A percentile compares a stretch with the other conserved stretches of the same genome.
phyloP scores from a whole-genome alignment of 2,888 invertebrate genomes.

The Oxystoma pomonae region DNA sequence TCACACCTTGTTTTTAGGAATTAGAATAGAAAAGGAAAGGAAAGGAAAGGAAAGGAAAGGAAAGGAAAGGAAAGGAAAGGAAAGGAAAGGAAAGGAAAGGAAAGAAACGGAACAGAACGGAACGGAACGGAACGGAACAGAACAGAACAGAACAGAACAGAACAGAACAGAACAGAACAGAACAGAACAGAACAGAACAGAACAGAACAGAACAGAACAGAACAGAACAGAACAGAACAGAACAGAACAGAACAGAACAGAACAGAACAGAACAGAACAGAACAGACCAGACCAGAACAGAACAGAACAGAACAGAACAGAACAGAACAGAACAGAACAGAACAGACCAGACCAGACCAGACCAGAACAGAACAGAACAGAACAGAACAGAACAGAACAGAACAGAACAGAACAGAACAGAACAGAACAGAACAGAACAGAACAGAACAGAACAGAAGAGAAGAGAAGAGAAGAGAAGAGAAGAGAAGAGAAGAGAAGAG shows the following conservation, averaged over 20 bases:
- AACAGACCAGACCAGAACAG: conserved; percentile 3
- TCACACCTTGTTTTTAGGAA: too few species aligned
- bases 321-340: conserved; percentile 1
- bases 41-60: conserved; percentile 1
- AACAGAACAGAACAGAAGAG: neutral
- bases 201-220: conserved; percentile 8
- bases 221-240: conserved; percentile 8
- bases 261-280: conserved; percentile 8
- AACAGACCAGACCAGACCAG: neutral
- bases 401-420: conserved; percentile 1
- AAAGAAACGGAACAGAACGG: conserved; percentile 7
- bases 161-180: conserved; percentile 8
- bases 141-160: conserved; percentile 8
- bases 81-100: conserved; percentile 3
- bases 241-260: conserved; percentile 7
- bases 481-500: conserved; percentile 1
- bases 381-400: conserved; percentile 1
- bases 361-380: neutral
- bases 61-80: conserved; percentile 5
- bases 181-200: conserved; percentile 8
- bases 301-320: neutral
- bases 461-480: neutral
- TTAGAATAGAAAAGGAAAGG: conserved; percentile 7
- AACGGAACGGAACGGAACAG: conserved; percentile 4
- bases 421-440: conserved; percentile 1